Percentiles rank a stretch among this genome's conserved stretches.
These are phyloP conservation scores for Dasypolia templi DNA, from an alignment of 2,888 invertebrate species.

Conservation along the genomic window DNA sequence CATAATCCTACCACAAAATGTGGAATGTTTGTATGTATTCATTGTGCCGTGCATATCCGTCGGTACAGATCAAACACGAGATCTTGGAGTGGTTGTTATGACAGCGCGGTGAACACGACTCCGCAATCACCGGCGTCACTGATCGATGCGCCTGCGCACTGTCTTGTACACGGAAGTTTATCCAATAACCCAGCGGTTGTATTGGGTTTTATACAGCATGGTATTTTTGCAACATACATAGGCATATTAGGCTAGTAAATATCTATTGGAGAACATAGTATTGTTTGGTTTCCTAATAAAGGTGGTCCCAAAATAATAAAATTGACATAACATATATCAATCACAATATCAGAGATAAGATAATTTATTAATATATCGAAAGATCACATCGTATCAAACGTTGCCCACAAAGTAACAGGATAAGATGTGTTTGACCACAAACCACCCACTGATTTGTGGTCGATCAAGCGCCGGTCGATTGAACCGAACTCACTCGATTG, in stretches of 20 bases:
- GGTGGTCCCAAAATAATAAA: neutral
- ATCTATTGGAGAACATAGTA: neutral
- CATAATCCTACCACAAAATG: neutral
- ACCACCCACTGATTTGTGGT: conserved; percentile 8
- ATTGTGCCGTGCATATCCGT: neutral
- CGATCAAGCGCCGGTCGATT: conserved; percentile 14
- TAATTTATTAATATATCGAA: no score
- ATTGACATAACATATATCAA: neutral
- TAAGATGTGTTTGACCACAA: conserved; percentile 33
- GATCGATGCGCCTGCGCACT: conserved; percentile 46
- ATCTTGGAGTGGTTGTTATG: conserved; percentile 40
- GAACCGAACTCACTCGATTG: conserved; percentile 16
- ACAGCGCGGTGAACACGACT: conserved; percentile 49
- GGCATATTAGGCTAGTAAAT: neutral
- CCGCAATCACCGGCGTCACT: conserved; percentile 37
- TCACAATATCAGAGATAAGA: neutral
- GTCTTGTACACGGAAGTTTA: conserved; percentile 48
- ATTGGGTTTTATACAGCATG: conserved; percentile 20
- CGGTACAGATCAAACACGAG: conserved; percentile 16
- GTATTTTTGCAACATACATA: neutral
- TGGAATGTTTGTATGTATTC: neutral
- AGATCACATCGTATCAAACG: neutral
- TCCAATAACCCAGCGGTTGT: conserved; percentile 12
- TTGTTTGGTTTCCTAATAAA: neutral
- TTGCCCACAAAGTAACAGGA: neutral